Conservation (phyloP, 2,797 vertebrate genomes). For the Alectoris magna region DNA sequence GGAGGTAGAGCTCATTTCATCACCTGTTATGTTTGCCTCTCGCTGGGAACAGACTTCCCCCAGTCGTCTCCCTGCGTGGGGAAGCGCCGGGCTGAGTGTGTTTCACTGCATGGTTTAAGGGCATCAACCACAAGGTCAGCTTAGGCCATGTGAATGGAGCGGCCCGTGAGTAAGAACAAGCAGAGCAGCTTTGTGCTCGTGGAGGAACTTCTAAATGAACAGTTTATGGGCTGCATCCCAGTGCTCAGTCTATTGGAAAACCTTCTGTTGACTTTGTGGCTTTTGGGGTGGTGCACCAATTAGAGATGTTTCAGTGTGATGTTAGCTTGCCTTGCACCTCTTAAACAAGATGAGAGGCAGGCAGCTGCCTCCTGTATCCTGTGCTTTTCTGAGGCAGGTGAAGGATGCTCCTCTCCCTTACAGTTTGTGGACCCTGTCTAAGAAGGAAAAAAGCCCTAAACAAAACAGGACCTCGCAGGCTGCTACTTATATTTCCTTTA, state of each 20-base stretch:
- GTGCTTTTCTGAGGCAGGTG: neutral
- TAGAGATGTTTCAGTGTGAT: neutral
- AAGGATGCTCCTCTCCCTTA: neutral
- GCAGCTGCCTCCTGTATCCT: neutral
- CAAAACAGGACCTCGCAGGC: slow-evolving; percentile 14
- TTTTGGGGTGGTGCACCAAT: neutral
- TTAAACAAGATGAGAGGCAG: fast-evolving
- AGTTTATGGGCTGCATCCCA: neutral
- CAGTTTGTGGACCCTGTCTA: neutral
- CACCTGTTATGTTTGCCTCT: slow-evolving; percentile 65
- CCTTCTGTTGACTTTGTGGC: neutral
- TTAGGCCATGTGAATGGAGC: slow-evolving; percentile 51
- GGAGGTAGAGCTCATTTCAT: slow-evolving; percentile 61
- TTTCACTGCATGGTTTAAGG: slow-evolving; percentile 40
- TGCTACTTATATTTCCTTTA: slow-evolving; percentile 47
- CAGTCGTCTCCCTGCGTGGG: slow-evolving; percentile 3
- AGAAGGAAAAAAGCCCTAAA: neutral
- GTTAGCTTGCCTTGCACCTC: neutral
- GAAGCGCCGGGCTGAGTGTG: slow-evolving; percentile 10
- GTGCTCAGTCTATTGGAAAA: neutral
- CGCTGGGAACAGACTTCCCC: slow-evolving; percentile 57
- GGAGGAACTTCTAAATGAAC: slow-evolving; percentile 16
- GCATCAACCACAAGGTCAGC: slow-evolving; percentile 45
- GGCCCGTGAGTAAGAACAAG: slow-evolving; percentile 28
- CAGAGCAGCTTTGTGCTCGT: slow-evolving; percentile 30